Percentiles rank a stretch among this genome's conserved stretches.
These are phyloP conservation scores for Chaetura pelagica DNA, from an alignment of 2,113 vertebrate species.

Conservation along the genomic window DNA sequence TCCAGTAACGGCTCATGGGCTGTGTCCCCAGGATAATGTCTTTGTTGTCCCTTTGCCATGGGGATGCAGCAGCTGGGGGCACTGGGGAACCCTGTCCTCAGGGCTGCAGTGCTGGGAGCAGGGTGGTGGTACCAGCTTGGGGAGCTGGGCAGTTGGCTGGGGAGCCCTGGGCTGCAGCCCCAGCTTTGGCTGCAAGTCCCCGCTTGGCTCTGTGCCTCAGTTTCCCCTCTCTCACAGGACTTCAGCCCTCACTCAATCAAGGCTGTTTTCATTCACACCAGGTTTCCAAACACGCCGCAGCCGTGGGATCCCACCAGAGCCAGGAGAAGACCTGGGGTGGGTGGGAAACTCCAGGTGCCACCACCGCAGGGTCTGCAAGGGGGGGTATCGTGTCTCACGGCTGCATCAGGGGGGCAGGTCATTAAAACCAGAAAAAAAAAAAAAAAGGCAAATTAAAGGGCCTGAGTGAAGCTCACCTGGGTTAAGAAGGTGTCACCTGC, in stretches of 20 bases:
- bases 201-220: not conserved
- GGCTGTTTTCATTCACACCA: accelerated
- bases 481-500: accelerated
- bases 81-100: accelerated
- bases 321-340: not conserved
- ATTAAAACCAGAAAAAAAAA: not conserved
- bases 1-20: not conserved
- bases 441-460: not conserved
- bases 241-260: not conserved
- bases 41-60: accelerated
- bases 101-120: accelerated
- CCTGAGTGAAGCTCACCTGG: not conserved
- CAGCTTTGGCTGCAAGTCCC: not conserved
- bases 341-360: not conserved
- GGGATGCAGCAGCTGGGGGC: too few species aligned
- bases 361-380: accelerated
- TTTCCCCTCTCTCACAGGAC: not conserved
- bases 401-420: accelerated
- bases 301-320: not conserved
- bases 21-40: accelerated
- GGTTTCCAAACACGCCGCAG: not conserved
- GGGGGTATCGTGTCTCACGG: not conserved
- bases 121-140: too few species aligned
- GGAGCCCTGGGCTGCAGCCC: not conserved
- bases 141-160: not conserved